Percentiles rank a stretch among this genome's conserved stretches.
Conservation (phyloP, 2,113 vertebrate species). For the Daphoenositta chrysoptera region DNA sequence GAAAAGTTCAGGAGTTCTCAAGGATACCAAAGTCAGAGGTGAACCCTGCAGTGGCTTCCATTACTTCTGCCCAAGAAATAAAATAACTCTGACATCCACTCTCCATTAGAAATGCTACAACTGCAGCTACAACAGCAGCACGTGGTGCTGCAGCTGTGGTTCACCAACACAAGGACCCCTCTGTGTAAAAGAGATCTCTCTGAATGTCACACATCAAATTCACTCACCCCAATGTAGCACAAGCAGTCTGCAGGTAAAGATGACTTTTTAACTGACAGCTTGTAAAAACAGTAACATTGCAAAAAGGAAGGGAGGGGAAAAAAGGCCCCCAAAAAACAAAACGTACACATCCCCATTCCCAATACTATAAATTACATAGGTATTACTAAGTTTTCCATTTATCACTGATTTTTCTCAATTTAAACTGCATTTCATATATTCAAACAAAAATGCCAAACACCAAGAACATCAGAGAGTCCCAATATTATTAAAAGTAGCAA, state of each 20-base stretch:
- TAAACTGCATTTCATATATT: not conserved
- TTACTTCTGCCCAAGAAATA: not conserved
- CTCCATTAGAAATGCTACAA: not conserved
- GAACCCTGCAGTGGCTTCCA: not conserved
- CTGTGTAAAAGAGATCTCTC: not conserved
- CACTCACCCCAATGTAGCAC: not conserved
- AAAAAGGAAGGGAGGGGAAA: rapidly evolving
- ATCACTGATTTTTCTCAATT: not conserved
- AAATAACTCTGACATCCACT: not conserved
- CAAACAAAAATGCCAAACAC: not conserved
- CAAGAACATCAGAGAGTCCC: not conserved
- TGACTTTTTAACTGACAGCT: not conserved
- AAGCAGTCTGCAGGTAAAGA: not conserved
- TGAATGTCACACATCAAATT: not conserved
- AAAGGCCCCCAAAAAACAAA: not conserved
- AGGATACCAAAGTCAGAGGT: not conserved
- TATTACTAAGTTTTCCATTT: not conserved
- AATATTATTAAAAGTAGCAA: not conserved
- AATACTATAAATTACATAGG: not conserved
- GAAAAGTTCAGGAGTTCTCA: not conserved
- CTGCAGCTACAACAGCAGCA: not conserved
- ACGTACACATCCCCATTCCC: not conserved
- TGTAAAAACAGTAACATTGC: not conserved
- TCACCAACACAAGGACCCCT: not conserved
- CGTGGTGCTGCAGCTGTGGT: not conserved